These are phyloP conservation scores for Thecocarcelia acutangulata DNA, from an alignment of 2,888 invertebrate species.

Conservation along the genomic window DNA sequence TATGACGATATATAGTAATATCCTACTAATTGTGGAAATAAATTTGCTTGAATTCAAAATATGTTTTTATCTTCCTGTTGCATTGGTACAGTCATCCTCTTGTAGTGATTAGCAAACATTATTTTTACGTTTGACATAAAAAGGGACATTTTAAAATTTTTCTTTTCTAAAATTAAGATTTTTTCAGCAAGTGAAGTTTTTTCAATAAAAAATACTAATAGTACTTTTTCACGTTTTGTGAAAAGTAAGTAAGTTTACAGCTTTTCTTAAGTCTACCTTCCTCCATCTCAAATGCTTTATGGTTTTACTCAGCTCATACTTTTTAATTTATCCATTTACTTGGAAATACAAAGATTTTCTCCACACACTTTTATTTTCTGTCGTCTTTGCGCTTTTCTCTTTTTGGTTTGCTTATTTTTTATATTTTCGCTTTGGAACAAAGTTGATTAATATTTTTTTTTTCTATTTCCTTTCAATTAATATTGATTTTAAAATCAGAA, in stretches of 20 bases:
- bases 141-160: no score
- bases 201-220: no score
- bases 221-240: no score
- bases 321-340: slow-evolving; percentile 16
- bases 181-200: no score
- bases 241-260: not conserved
- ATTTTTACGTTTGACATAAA: no score
- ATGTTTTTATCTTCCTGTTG: no score
- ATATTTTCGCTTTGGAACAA: slow-evolving; percentile 36
- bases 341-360: slow-evolving; percentile 43
- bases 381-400: slow-evolving; percentile 24
- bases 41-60: no score
- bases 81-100: no score
- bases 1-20: no score
- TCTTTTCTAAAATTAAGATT: no score
- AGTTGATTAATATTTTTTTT: slow-evolving; percentile 55
- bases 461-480: slow-evolving; percentile 64
- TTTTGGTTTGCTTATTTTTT: slow-evolving; percentile 15
- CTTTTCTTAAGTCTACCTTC: not conserved
- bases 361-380: not conserved
- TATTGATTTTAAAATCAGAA: slow-evolving; percentile 62
- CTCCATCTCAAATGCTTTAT: not conserved
- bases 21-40: no score
- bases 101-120: no score
- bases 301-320: slow-evolving; percentile 7